Conservation (phyloP, 53 echinoderm and acorn worm species). For the Astropecten irregularis region DNA sequence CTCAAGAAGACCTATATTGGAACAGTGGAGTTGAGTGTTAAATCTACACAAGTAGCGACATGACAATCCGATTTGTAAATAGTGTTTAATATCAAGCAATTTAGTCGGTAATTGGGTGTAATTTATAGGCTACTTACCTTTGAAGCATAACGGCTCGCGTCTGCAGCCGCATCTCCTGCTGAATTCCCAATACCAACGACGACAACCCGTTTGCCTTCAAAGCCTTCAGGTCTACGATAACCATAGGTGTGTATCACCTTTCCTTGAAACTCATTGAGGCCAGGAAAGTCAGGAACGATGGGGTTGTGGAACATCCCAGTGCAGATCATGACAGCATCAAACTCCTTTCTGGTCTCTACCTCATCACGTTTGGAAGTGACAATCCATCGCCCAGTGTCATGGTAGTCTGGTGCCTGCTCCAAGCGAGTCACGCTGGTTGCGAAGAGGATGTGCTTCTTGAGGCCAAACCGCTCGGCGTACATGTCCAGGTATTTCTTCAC, state of each 20-base stretch:
- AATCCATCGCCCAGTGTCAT: constrained; percentile 70
- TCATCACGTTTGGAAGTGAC: constrained; percentile 50
- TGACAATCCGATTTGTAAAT: no score
- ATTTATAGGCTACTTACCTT: no score
- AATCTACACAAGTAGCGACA: no score
- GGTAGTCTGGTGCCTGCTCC: constrained; percentile 66
- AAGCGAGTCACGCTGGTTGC: constrained; percentile 51
- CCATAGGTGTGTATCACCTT: constrained; percentile 72
- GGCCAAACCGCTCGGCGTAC: constrained; percentile 78
- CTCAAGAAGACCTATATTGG: constrained; percentile 72
- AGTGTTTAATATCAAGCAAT: no score
- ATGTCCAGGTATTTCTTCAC: constrained; percentile 35
- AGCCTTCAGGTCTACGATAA: constrained; percentile 58
- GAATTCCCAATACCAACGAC: constrained; percentile 85
- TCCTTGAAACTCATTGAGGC: constrained; percentile 78
- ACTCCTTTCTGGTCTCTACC: no score
- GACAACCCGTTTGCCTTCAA: constrained; percentile 76
- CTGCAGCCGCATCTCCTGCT: constrained; percentile 76
- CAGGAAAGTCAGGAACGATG: constrained; percentile 63
- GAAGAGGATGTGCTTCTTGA: constrained; percentile 66
- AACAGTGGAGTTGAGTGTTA: no score
- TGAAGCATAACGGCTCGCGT: constrained; percentile 59
- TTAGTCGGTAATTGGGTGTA: no score
- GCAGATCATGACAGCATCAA: constrained; percentile 81
- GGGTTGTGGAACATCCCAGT: constrained; percentile 77